Conservation (phyloP, 2,888 invertebrate species). For the Pegoplata infirma region DNA sequence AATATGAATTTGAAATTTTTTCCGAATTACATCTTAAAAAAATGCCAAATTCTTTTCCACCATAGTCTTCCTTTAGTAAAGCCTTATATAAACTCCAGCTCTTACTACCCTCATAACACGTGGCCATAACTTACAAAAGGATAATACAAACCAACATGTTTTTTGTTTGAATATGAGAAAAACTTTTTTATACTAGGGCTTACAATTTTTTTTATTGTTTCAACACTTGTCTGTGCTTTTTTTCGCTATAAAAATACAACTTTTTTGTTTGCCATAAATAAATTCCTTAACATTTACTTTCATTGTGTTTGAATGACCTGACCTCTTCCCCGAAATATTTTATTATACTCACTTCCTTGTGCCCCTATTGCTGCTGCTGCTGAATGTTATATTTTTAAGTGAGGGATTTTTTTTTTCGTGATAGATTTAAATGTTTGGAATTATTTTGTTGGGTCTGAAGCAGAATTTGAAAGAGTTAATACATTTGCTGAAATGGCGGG, state of each 20-base stretch:
- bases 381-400: background rate
- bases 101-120: slow-evolving; percentile 5
- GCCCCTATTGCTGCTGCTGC: background rate
- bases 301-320: slow-evolving; percentile 11
- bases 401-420: background rate
- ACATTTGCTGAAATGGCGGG: no score
- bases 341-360: background rate
- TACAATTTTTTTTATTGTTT: slow-evolving; percentile 36
- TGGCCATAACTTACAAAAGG: slow-evolving; percentile 22
- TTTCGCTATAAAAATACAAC: background rate
- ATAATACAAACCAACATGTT: slow-evolving; percentile 9
- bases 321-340: background rate
- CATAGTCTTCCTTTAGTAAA: no score
- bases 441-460: background rate
- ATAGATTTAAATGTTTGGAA: slow-evolving; percentile 22
- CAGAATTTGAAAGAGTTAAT: no score
- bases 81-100: no score
- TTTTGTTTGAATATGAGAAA: background rate
- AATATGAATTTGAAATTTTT: no score
- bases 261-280: slow-evolving; percentile 42
- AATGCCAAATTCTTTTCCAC: no score
- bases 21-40: no score
- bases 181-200: background rate
- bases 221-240: slow-evolving; percentile 37
- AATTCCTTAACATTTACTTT: slow-evolving; percentile 47